Conservation (phyloP, 2,797 vertebrate species). For the Bothrops alternatus region DNA sequence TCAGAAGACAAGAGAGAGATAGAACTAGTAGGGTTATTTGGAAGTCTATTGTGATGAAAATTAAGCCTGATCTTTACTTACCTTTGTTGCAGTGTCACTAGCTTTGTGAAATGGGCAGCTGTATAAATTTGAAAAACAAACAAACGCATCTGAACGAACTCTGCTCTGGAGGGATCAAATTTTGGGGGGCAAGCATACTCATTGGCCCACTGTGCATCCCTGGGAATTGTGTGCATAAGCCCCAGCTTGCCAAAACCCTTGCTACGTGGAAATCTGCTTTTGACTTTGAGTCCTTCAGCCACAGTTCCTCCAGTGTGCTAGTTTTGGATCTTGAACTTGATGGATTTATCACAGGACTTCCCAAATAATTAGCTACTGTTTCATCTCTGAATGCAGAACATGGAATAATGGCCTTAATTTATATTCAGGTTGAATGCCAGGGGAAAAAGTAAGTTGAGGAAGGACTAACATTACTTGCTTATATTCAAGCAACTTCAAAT, state of each 20-base stretch:
- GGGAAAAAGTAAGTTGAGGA: neutral
- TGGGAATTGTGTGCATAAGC: neutral
- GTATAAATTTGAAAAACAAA: neutral
- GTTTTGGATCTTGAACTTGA: neutral
- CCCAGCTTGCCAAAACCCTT: neutral
- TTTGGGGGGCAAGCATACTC: neutral
- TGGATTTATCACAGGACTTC: neutral
- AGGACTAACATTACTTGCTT: neutral
- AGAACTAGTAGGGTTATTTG: neutral
- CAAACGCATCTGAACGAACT: neutral
- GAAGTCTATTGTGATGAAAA: neutral
- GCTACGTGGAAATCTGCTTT: neutral
- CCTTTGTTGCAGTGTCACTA: neutral
- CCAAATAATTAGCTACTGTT: neutral
- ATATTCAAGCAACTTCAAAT: neutral
- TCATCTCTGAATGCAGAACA: neutral
- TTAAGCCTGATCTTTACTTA: neutral
- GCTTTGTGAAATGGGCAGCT: neutral
- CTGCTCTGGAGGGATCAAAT: neutral
- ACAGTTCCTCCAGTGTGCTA: neutral
- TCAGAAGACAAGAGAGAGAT: neutral
- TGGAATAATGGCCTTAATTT: neutral
- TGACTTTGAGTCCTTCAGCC: neutral
- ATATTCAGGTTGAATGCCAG: neutral
- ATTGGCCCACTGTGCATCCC: neutral